Conservation (phyloP, 2,797 vertebrate species). For the Anguilla marmorata region DNA sequence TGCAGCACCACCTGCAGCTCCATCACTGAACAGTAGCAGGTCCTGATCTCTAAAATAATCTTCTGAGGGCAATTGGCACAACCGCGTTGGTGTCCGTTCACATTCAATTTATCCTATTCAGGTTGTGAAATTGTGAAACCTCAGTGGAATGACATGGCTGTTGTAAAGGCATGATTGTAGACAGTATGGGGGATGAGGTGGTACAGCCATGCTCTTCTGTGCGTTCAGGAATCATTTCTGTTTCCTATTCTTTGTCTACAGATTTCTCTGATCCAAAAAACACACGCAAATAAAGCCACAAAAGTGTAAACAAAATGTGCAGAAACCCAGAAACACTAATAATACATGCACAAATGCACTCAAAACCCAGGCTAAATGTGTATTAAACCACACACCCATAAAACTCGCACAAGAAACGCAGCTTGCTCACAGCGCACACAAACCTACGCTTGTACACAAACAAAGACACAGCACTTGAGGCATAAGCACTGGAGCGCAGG, state of each 20-base stretch:
- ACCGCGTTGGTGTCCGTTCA: not conserved
- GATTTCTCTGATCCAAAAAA: no score
- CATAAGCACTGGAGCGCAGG: not conserved
- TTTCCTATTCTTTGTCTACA: no score
- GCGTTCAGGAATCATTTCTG: not conserved
- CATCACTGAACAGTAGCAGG: not conserved
- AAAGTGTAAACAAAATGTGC: slow-evolving; percentile 43
- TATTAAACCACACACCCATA: not conserved
- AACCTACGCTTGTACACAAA: not conserved
- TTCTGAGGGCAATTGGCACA: not conserved
- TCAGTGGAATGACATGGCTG: not conserved
- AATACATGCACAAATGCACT: not conserved
- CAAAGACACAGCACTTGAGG: not conserved
- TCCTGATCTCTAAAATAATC: not conserved
- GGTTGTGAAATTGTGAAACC: not conserved
- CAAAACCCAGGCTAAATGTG: not conserved
- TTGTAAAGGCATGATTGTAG: no score
- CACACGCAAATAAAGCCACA: not conserved
- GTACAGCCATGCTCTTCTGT: not conserved
- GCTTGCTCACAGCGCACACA: not conserved
- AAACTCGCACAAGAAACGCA: not conserved
- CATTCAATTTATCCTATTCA: not conserved
- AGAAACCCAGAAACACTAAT: not conserved
- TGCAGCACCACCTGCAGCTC: not conserved
- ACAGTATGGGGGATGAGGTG: no score